Evolutionary conservation across 2,113 vertebrate genomes (phyloP).

Genomic region (Orycteropus afer): DNA sequence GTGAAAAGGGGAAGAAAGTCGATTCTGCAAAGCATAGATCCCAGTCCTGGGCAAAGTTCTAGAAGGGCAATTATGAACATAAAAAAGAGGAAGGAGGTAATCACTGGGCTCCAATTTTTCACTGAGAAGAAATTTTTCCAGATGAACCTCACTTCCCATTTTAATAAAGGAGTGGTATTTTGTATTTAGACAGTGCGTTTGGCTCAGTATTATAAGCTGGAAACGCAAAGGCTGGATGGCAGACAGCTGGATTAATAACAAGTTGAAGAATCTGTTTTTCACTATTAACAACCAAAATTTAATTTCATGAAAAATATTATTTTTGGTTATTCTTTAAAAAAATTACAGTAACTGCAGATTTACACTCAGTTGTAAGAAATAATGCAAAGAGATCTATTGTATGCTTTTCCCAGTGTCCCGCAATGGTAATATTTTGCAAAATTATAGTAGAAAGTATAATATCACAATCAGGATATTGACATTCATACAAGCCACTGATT

Average conservation of each 20-base stretch:
- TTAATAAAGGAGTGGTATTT: neutral
- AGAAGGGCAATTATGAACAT: constrained; percentile 6
- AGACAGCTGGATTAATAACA: neutral
- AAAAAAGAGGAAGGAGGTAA: neutral
- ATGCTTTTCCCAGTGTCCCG: neutral
- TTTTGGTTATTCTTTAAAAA: neutral
- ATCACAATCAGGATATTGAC: neutral
- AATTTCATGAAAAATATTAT: neutral
- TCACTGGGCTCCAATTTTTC: neutral
- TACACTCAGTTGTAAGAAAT: neutral
- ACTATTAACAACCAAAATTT: neutral
- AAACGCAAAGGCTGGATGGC: neutral
- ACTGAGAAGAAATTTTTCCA: constrained; percentile 5
- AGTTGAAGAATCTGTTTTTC: constrained; percentile 1
- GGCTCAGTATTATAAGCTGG: neutral
- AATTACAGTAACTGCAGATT: neutral
- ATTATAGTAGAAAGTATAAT: neutral
- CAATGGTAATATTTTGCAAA: neutral
- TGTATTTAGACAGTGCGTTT: constrained; percentile 43
- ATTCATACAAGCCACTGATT: neutral
- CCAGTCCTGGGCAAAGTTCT: constrained; percentile 34
- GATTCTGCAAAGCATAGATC: neutral
- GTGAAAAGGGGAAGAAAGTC: constrained; percentile 37
- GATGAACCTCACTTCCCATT: neutral
- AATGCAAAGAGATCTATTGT: neutral